phyloP scores from a whole-genome alignment of 2,113 vertebrate genomes.

The Perca schrenkii region DNA sequence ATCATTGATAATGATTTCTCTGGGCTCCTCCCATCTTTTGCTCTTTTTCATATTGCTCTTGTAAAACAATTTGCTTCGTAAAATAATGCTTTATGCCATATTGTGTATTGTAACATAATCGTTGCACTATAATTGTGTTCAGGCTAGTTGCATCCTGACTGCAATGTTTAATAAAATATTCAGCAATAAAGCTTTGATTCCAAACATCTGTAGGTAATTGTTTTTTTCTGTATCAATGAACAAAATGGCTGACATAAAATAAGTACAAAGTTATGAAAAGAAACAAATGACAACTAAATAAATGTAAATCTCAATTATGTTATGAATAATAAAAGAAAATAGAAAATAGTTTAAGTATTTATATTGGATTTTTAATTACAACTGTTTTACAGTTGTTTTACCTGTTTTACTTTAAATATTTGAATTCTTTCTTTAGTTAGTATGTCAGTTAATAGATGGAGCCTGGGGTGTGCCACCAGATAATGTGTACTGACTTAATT shows the following conservation, averaged over 20 bases:
- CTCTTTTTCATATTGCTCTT: constrained; percentile 69
- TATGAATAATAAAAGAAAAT: not conserved
- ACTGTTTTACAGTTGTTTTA: no score
- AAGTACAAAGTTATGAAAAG: not conserved
- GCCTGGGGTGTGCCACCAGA: not conserved
- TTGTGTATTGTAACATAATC: constrained; percentile 85
- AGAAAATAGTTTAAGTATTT: not conserved
- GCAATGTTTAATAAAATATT: constrained; percentile 83
- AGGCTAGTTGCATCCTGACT: constrained; percentile 77
- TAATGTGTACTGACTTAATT: no score
- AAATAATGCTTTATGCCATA: constrained; percentile 79
- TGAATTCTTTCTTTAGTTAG: not conserved
- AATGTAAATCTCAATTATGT: not conserved
- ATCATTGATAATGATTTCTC: constrained; percentile 52
- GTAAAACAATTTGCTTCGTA: constrained; percentile 82
- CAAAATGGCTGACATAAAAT: not conserved
- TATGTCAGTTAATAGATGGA: not conserved
- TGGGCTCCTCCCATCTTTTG: constrained; percentile 51
- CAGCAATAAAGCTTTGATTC: constrained; percentile 87
- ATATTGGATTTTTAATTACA: not conserved
- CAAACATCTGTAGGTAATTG: constrained; percentile 36
- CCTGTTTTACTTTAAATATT: not conserved
- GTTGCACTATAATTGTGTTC: constrained; percentile 84
- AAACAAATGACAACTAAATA: not conserved
- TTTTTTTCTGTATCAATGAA: not conserved